Base-by-base conservation (phyloP, 2,113 vertebrate species). In the Cervus canadensis region DNA sequence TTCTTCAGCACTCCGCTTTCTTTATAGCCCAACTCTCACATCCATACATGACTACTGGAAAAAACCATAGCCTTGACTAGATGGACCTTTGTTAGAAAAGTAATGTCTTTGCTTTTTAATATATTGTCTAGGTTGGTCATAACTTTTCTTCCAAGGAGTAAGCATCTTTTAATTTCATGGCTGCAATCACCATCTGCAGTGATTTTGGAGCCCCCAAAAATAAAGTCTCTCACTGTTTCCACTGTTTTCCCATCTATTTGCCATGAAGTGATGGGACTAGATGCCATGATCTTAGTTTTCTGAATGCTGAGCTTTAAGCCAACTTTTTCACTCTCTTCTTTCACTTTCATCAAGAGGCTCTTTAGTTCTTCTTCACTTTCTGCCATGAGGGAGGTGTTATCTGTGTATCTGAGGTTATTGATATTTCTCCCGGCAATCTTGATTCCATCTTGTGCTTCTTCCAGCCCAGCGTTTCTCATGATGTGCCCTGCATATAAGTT, bases 391-490 rank as follows among this genome's bases (percentile, higher is more conserved):
- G 2, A 36, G 17, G 7, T 67, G 7, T n/a, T 16, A n/a, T 67
- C 2, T 19, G 33, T 17, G 5, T n/a, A 19, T 67, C 16, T 67
- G 64, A 67, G 3, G 16, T n/a, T 19, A n/a, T 67, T 67, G 33
- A 10, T n/a, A 67, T 67, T 67, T 10, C 33, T 67, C 33, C 16
- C 16, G 0, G 16, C 17, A n/a, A 19, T 10, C 64, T 19, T 67
- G 33, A n/a, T 67, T 67, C 64, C 16, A 67, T 4, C 33, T 67
- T 67, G 33, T n/a, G 16, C 33, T 67, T n/a, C 62, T 0, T n/a
- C 33, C 16, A 67, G 33, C 16, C 33, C 62, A 67, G 33, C 2
- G 0, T 67, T 67, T 19, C 33, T 67, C 62, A n/a, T 0, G 8
- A 67, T 67, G 64, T 67, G n/a, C 33, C 19, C 33, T n/a, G 33